Conservation (phyloP, 2,797 vertebrate genomes). For the Phoxinus dragarum region DNA sequence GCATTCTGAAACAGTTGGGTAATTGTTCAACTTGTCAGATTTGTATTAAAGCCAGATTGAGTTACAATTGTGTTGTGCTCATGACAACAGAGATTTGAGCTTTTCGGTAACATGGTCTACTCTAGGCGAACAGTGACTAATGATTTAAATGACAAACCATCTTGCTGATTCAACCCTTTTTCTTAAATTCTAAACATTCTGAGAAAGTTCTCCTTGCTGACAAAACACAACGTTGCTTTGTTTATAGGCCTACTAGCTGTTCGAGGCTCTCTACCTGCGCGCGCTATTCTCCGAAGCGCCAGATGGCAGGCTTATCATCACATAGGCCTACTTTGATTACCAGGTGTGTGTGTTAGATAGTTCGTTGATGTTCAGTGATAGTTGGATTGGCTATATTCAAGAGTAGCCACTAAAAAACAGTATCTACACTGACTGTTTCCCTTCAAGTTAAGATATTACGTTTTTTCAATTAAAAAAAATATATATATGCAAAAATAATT, state of each 20-base stretch:
- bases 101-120: neutral
- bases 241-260: neutral
- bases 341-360: neutral
- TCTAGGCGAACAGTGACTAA: neutral
- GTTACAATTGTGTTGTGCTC: neutral
- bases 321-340: neutral
- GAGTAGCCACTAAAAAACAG: neutral
- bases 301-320: neutral
- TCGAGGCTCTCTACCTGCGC: neutral
- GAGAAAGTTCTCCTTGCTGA: neutral
- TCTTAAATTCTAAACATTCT: neutral
- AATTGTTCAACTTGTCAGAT: constrained; percentile 15
- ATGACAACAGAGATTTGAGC: neutral
- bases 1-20: constrained; percentile 28
- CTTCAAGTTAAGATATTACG: neutral
- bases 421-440: neutral
- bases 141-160: constrained; percentile 2
- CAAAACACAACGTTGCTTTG: neutral
- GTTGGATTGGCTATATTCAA: neutral
- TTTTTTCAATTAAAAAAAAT: too few species aligned
- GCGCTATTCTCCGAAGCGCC: neutral
- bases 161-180: neutral
- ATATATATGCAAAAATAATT: too few species aligned
- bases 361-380: neutral
- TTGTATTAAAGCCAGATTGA: constrained; percentile 1